phyloP scores from a whole-genome alignment of 1,140 invertebrate genomes.

The Drosophila subobscura region DNA sequence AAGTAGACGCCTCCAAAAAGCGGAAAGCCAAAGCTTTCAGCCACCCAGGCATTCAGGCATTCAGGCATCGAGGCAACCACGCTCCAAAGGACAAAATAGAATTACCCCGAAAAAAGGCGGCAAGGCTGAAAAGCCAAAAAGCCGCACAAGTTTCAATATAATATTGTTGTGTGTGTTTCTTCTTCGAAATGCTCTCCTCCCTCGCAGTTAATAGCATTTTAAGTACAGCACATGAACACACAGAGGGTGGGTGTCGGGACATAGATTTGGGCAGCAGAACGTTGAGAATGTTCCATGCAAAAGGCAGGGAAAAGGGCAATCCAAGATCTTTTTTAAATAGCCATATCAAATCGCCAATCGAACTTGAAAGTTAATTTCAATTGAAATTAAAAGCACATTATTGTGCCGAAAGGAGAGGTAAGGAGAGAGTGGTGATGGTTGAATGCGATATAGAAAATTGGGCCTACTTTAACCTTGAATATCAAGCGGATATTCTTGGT shows the following conservation, averaged over 20 bases:
- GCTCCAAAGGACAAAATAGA: slow-evolving; percentile 63
- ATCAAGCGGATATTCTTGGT: too few relatives aligned
- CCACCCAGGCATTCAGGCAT: not conserved
- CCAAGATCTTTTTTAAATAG: slow-evolving; percentile 28
- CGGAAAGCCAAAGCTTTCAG: slow-evolving; percentile 11
- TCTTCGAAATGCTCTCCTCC: slow-evolving; percentile 2
- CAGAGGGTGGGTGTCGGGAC: not conserved
- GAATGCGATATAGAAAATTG: not conserved
- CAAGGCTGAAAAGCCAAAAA: slow-evolving; percentile 67
- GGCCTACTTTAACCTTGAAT: not conserved
- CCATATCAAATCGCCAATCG: slow-evolving; percentile 31
- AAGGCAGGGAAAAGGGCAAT: slow-evolving; percentile 41
- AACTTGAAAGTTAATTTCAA: slow-evolving; percentile 44
- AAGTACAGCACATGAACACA: slow-evolving; percentile 60
- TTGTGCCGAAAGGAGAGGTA: not conserved
- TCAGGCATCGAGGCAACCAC: not conserved
- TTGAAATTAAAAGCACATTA: slow-evolving; percentile 61
- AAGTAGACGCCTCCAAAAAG: slow-evolving; percentile 62
- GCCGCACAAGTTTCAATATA: slow-evolving; percentile 75
- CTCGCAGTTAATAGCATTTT: slow-evolving; percentile 78
- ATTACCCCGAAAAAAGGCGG: slow-evolving; percentile 44
- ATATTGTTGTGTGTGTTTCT: slow-evolving; percentile 10
- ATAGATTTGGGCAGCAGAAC: not conserved
- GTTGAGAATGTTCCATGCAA: slow-evolving; percentile 14
- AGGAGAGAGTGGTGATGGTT: too few relatives aligned